A percentile compares a stretch with the other conserved stretches of the same genome.
These are phyloP conservation scores for Ceratina australensis DNA, from an alignment of 1,140 invertebrate genomes.

Conservation along the genomic window DNA sequence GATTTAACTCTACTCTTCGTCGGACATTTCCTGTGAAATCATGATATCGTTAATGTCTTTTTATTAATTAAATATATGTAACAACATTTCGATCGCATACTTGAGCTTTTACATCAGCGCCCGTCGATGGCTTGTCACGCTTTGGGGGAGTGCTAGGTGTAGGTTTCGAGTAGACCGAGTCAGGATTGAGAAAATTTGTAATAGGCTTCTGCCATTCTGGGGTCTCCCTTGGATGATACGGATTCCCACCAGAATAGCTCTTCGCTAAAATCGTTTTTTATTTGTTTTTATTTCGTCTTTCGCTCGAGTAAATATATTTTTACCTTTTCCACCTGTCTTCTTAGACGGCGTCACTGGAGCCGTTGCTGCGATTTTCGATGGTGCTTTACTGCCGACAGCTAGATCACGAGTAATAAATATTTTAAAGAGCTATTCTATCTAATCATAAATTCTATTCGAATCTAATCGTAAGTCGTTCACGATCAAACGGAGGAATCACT, in stretches of 20 bases:
- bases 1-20: neutral
- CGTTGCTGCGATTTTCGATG: neutral
- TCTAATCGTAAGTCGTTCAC: neutral
- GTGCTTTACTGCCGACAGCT: slow-evolving; percentile 45
- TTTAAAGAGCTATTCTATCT: neutral
- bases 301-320: neutral
- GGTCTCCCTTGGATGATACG: slow-evolving; percentile 78
- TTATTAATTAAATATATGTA: neutral
- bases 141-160: too few species aligned
- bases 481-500: neutral
- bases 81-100: slow-evolving; percentile 3
- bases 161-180: neutral
- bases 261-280: slow-evolving; percentile 35
- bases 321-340: slow-evolving; percentile 32
- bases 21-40: slow-evolving; percentile 13
- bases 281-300: neutral
- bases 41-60: neutral
- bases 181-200: slow-evolving; percentile 76
- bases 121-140: too few species aligned
- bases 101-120: neutral
- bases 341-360: neutral
- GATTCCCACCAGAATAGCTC: slow-evolving; percentile 74
- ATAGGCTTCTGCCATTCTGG: slow-evolving; percentile 80
- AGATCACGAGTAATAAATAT: slow-evolving; percentile 14
- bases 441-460: neutral